These are phyloP conservation scores for Molanna angustata DNA, from an alignment of 2,888 invertebrate genomes.

Conservation along the genomic window DNA sequence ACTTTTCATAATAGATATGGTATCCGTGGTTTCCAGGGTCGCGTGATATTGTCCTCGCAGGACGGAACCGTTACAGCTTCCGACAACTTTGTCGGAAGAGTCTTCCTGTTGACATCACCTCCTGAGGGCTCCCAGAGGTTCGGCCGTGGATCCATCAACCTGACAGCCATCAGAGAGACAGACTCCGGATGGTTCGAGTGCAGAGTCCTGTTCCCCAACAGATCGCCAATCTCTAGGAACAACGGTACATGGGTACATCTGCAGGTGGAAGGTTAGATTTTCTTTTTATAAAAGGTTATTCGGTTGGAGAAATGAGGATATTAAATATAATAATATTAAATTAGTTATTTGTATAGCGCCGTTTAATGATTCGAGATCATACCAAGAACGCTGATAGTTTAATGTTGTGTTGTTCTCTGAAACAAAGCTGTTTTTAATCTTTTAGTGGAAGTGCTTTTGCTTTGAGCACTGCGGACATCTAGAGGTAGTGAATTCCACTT, in stretches of 20 bases:
- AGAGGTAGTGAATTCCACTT: too few species aligned
- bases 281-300: too few species aligned
- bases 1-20: too few species aligned
- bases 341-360: too few species aligned
- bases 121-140: conserved; percentile 46
- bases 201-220: conserved; percentile 81
- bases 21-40: conserved; percentile 54
- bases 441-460: too few species aligned
- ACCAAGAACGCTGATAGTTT: too few species aligned
- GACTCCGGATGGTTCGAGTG: conserved; percentile 94
- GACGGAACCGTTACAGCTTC: conserved; percentile 67
- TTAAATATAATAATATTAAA: too few species aligned
- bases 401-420: too few species aligned
- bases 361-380: too few species aligned
- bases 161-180: conserved; percentile 81
- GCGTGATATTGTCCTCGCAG: conserved; percentile 79
- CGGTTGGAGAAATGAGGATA: too few species aligned
- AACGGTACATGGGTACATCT: conserved; percentile 91
- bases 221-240: conserved; percentile 77
- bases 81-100: conserved; percentile 70
- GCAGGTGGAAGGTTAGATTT: conserved; percentile 77
- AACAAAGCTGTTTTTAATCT: too few species aligned
- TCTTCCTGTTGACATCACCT: conserved; percentile 61
- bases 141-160: conserved; percentile 69
- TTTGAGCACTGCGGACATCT: too few species aligned